Conservation (phyloP, 2,113 vertebrate genomes). For the Trinectes maculatus region DNA sequence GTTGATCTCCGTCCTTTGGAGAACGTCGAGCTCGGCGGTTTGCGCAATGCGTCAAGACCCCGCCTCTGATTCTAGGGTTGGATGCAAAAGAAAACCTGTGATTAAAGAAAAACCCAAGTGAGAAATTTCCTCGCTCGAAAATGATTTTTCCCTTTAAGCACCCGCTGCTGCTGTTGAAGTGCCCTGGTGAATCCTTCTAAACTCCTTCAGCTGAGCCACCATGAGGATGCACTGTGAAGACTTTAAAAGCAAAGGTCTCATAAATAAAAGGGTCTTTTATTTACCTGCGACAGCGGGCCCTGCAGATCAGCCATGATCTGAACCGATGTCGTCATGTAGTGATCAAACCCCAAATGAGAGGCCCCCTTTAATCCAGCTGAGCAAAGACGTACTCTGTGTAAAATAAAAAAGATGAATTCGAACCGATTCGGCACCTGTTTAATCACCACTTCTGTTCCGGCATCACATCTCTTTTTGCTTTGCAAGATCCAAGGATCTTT, state of each 20-base stretch:
- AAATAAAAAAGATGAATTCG: conserved; percentile 44
- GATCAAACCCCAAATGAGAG: conserved; percentile 43
- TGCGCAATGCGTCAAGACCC: conserved; percentile 12
- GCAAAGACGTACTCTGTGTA: conserved; percentile 32
- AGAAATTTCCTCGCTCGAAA: conserved; percentile 41
- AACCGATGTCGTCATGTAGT: conserved; percentile 9
- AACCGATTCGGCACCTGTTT: conserved; percentile 54
- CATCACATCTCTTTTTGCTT: conserved; percentile 54
- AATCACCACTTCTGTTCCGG: conserved; percentile 53
- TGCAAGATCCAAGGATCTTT: conserved; percentile 48
- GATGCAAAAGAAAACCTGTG: conserved; percentile 33
- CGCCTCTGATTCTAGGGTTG: conserved; percentile 42
- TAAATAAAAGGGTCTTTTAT: not conserved
- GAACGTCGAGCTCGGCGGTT: conserved; percentile 57
- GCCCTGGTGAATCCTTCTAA: conserved; percentile 28
- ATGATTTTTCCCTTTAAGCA: not conserved
- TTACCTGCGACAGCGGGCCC: not conserved
- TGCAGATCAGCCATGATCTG: not conserved
- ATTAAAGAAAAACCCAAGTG: conserved; percentile 38
- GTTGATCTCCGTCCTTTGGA: conserved; percentile 58
- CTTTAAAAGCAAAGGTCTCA: not conserved
- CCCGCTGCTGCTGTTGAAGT: conserved; percentile 39
- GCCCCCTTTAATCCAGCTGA: conserved; percentile 37
- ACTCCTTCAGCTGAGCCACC: conserved; percentile 4
- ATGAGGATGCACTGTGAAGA: not conserved